Base-by-base conservation (phyloP, 2,888 invertebrate species). In the Meloe dianella region DNA sequence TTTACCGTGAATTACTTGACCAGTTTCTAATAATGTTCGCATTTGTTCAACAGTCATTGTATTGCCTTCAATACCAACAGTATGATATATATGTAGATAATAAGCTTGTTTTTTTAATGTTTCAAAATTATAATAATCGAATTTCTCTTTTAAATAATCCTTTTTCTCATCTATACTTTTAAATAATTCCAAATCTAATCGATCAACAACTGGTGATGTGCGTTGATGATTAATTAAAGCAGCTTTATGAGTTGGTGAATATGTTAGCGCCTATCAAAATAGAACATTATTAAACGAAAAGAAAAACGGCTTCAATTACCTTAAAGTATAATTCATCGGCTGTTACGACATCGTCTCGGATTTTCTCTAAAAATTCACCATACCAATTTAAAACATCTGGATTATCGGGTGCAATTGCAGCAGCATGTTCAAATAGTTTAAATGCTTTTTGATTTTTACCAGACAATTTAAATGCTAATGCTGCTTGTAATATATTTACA, bases 1-100 rank as follows among this genome's bases (percentile, higher is more conserved):
- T 84, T 98, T 98, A 0, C 96, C 94, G 61, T 90, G 90, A 0
- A 96, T 92, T 0, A 92, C 93, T 78, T 93, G 89, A 56, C 92
- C 89, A 0, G 97, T 98, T 84, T 98, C 98, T 24, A 98, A 86
- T 69, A 98, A 91, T 66, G 93, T 93, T 72, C 97, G 87, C 0
- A 98, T 95, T 83, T 98, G 96, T 24, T 93, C 91, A 54, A 98
- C 85, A 2, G 95, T 93, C 92, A 99, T 94, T 0, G 98, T 98
- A 80, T 98, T 98, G 0, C 98, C 98, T 85, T 98, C 98, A 72
- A 98, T 96, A 27, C 95, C 98, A 22, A 96, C 97, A 0, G 97
- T 96, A 80, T 98, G 98, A 83, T 97, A 97, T 70, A 98, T 96
- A 80, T 98, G 96, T 79, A 94, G 90, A 82, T 96, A 97, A 83